These are phyloP conservation scores for Sebastes vulpes DNA, from an alignment of 2,797 vertebrate genomes.

Conservation along the genomic window DNA sequence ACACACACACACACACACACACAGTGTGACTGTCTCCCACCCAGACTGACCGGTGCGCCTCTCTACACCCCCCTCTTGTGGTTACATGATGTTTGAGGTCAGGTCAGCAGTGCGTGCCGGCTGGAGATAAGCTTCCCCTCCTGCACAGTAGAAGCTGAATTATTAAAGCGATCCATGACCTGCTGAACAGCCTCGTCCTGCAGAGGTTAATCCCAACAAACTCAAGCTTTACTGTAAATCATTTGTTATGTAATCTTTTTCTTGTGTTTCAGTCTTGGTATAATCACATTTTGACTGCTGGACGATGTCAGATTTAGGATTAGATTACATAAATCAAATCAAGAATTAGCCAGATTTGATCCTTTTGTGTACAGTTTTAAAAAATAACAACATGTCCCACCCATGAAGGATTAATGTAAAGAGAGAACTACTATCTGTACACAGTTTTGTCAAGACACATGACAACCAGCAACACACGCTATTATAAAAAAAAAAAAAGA, in stretches of 20 bases:
- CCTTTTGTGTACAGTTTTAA: accelerated
- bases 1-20: background rate
- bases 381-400: background rate
- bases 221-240: background rate
- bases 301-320: background rate
- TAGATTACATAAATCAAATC: background rate
- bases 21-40: background rate
- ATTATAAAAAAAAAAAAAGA: background rate
- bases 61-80: conserved; percentile 61
- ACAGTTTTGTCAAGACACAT: background rate
- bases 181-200: background rate
- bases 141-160: background rate
- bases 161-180: conserved; percentile 16
- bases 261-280: background rate
- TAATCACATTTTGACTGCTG: background rate
- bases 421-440: background rate
- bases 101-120: background rate
- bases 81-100: conserved; percentile 32
- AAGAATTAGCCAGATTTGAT: background rate
- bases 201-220: background rate
- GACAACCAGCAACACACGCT: background rate
- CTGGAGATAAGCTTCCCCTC: conserved; percentile 4
- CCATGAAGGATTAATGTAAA: background rate
- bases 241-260: background rate
- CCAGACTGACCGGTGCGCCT: conserved; percentile 20